Conservation (phyloP, 1,140 invertebrate genomes). For the Micrasema longulum region DNA sequence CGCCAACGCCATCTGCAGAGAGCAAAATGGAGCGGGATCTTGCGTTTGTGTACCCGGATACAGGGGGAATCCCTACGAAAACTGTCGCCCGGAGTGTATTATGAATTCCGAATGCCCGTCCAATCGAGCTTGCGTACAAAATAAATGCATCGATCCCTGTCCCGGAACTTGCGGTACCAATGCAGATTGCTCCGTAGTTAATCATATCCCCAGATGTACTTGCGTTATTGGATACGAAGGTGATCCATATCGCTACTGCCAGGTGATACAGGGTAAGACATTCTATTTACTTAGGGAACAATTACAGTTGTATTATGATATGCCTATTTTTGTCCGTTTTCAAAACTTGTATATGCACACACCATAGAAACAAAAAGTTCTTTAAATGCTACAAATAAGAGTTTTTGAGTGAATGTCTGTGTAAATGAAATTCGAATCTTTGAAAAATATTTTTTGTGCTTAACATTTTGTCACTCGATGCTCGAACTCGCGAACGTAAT, state of each 20-base stretch:
- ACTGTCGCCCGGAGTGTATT: constrained; percentile 77
- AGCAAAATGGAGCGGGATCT: constrained; percentile 74
- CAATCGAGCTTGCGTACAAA: constrained; percentile 72
- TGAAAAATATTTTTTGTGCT: no score
- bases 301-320: no score
- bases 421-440: no score
- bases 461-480: no score
- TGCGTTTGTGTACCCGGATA: constrained; percentile 72
- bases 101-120: constrained; percentile 74
- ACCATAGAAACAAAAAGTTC: no score
- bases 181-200: constrained; percentile 74
- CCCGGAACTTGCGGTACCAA: constrained; percentile 75
- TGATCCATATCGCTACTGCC: constrained; percentile 76
- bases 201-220: constrained; percentile 74
- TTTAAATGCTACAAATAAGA: no score
- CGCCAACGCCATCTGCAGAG: constrained; percentile 71
- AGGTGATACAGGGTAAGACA: constrained; percentile 45
- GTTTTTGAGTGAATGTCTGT: no score
- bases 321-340: no score
- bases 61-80: constrained; percentile 74
- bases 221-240: constrained; percentile 81
- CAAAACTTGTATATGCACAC: no score
- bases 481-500: no score
- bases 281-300: neutral
- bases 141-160: constrained; percentile 77